These are phyloP conservation scores for Charina bottae DNA, from an alignment of 2,113 vertebrate species.

Conservation along the genomic window DNA sequence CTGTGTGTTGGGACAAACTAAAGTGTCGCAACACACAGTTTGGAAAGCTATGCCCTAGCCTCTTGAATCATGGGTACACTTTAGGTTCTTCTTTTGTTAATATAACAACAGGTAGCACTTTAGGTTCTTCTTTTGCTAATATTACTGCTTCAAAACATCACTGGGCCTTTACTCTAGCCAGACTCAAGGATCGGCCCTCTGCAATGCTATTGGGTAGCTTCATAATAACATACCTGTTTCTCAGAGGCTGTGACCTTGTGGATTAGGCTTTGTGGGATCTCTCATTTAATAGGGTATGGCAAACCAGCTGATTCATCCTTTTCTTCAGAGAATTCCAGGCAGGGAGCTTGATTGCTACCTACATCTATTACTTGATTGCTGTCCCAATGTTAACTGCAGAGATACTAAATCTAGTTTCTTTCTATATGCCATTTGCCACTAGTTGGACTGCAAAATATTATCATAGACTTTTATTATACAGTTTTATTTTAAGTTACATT, in stretches of 20 bases:
- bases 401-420: background rate
- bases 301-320: background rate
- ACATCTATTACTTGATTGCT: background rate
- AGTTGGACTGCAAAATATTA: background rate
- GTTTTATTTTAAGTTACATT: background rate
- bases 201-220: background rate
- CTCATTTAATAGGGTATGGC: background rate
- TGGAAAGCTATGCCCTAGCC: no score
- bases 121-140: background rate
- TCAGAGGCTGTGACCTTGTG: background rate
- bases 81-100: background rate
- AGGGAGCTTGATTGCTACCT: background rate
- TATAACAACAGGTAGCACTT: background rate
- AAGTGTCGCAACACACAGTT: no score
- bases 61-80: background rate
- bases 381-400: background rate
- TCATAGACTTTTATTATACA: background rate
- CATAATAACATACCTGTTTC: background rate
- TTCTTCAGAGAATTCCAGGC: background rate
- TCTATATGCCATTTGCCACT: background rate
- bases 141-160: background rate
- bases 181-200: background rate
- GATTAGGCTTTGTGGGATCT: background rate
- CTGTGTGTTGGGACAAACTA: no score
- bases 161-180: background rate